phyloP scores from a whole-genome alignment of 2,113 vertebrate species.

The Microtus richardsoni region DNA sequence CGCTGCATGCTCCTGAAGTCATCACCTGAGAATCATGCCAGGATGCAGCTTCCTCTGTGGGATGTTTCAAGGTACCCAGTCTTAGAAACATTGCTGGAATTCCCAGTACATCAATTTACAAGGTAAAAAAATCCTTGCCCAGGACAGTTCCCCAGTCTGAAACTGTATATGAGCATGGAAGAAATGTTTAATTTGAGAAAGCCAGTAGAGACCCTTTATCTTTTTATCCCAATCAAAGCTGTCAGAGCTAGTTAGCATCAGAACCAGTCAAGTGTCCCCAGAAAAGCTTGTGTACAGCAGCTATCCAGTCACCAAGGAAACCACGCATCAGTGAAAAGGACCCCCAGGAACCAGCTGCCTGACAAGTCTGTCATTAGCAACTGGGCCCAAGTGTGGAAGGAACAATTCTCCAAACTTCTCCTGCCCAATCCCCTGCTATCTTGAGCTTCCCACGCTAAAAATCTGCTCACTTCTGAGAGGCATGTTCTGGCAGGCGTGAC shows the following conservation, averaged over 20 bases:
- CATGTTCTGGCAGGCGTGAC: slow-evolving; percentile 9
- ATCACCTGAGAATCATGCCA: background rate
- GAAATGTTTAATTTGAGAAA: slow-evolving; percentile 68
- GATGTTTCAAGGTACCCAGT: background rate
- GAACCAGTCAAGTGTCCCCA: slow-evolving; percentile 54
- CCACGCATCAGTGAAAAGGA: slow-evolving; percentile 10
- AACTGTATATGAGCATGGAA: slow-evolving; percentile 54
- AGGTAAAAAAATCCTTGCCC: background rate
- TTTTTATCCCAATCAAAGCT: slow-evolving; percentile 72
- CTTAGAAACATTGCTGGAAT: background rate
- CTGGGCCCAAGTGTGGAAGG: slow-evolving; percentile 13
- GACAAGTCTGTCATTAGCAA: slow-evolving; percentile 46
- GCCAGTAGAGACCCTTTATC: slow-evolving; percentile 61
- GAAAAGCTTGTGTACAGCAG: background rate
- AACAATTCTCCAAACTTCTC: slow-evolving; percentile 35
- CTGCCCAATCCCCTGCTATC: background rate
- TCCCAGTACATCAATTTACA: background rate
- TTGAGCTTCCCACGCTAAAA: slow-evolving; percentile 18
- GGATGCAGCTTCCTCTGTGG: background rate
- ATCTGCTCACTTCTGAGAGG: slow-evolving; percentile 33
- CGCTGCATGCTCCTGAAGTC: background rate
- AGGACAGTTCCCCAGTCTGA: slow-evolving; percentile 2
- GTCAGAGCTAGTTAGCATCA: slow-evolving; percentile 69
- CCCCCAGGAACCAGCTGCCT: slow-evolving; percentile 36
- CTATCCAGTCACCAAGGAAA: slow-evolving; percentile 69